Conservation (phyloP, 2,888 invertebrate genomes). For the Alentia gelatinosa region DNA sequence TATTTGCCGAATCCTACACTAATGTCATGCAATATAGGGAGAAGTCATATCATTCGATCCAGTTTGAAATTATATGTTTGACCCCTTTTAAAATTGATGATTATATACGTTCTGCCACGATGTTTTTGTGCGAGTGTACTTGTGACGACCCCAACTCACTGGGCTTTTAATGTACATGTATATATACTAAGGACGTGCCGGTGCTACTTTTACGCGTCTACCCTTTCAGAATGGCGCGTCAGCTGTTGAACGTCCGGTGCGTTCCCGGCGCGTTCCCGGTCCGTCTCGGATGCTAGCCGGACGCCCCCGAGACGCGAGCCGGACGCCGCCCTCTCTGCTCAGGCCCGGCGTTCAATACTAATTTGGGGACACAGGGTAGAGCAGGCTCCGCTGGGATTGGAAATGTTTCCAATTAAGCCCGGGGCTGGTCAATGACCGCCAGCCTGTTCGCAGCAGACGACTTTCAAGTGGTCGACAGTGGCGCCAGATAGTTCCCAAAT, state of each 20-base stretch:
- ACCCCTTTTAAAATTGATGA: too few relatives aligned
- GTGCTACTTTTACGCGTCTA: neutral
- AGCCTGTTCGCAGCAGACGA: neutral
- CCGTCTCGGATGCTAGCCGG: neutral
- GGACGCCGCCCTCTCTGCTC: neutral
- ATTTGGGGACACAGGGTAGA: neutral
- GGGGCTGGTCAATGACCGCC: neutral
- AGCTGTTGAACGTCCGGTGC: neutral
- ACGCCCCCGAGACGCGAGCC: too few relatives aligned
- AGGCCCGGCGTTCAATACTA: neutral
- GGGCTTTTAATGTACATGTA: too few relatives aligned
- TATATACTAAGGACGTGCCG: too few relatives aligned
- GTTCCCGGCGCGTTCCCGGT: neutral
- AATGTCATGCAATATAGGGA: too few relatives aligned
- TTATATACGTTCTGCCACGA: too few relatives aligned
- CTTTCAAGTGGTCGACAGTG: neutral
- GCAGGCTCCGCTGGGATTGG: neutral
- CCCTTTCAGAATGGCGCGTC: neutral
- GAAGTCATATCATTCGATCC: too few relatives aligned
- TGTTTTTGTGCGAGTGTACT: too few relatives aligned
- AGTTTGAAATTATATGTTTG: too few relatives aligned
- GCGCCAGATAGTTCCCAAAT: neutral
- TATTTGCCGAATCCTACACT: too few relatives aligned
- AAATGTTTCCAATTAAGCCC: slow-evolving; percentile 7
- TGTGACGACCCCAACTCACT: too few relatives aligned